Evolutionary conservation across 2,888 invertebrate species (phyloP), one percentile per base, ranked within the genome.

Genomic region (Drosophila meridionalis): DNA sequence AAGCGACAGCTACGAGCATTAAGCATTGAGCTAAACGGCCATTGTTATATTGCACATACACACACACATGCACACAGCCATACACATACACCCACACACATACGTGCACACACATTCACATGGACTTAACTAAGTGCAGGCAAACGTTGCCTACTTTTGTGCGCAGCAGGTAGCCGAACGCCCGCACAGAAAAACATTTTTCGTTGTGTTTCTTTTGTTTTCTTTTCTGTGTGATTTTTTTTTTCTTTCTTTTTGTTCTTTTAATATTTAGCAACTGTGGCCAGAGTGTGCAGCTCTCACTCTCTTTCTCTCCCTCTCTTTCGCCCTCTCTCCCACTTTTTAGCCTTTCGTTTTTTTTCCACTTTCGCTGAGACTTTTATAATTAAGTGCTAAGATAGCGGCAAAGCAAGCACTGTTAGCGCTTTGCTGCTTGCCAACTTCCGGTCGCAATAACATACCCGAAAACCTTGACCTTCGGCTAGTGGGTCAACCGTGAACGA

Each of bases 381-480:
- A 88, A 85, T 85, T 86, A 83, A 87, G 70, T 62, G 70, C 74
- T 62, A 61, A 69, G 80, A 79, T 73, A 76, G 62, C 61, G 43
- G 62, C 14, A 45, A 45, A 72, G 65, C 50, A 47, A 67, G 68
- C 83, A 69, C 63, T 68, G 69, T 69, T 69, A 45, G 64, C 55
- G 59, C 72, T 66, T 52, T 67, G 66, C 70, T 67, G 66, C 58
- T 53, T 57, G 58, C 58, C 47, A 53, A 61, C 75, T 69, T 67
- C 69, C 67, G 69, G 67, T 59, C 68, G 43, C 62, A 62, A 63
- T 48, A 63, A 32, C 60, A 47, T 11, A 50, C 55, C 63, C 11
- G 7, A 34, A 40, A 63, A 32, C 87, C 87, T 89, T 87, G 89
- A 87, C 83, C 81, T 82, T 76, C 53, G 61, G 28, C 56, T n/a